Base-by-base conservation (phyloP, 2,888 invertebrate species). In the Sminthurinus aureus region DNA sequence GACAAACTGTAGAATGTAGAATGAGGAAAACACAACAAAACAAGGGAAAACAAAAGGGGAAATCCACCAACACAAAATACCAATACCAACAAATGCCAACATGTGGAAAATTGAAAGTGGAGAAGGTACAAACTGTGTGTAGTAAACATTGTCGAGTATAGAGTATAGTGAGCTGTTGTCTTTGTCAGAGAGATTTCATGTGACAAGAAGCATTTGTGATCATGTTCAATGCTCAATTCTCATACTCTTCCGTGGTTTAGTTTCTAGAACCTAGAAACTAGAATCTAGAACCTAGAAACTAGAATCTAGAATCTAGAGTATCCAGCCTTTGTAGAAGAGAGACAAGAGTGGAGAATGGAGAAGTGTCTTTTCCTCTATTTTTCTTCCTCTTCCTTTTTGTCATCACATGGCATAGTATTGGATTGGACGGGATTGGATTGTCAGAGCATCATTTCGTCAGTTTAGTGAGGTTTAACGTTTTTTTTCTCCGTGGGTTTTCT, bases 131-230 rank as follows among this genome's bases (percentile, higher is more conserved):
- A 38, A 38, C 38, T 38, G n/a, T n/a, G n/a, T n/a, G n/a, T n/a
- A n/a, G n/a, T n/a, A n/a, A n/a, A n/a, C n/a, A n/a, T n/a, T n/a
- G n/a, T n/a, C n/a, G 74, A 24, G 66, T 66, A 20, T 67, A 8
- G n/a, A 22, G n/a, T 66, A 38, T 38, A 38, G 38, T 38, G 38
- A 38, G 38, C 38, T 38, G 38, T 38, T 38, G 38, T 38, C 38
- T 38, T 38, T 71, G 22, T 76, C 74, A 58, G 38, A 22, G 74
- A 81, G 81, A 74, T 81, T 81, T 81, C 66, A 52, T 81, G 81
- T 75, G 81, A 81, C 81, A 81, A 81, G 74, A 74, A 81, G 74
- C 81, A 81, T 74, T 73, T 80, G 81, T 81, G 74, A 75, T 75
- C 75, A 38, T 73, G 26, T n/a, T n/a, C n/a, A n/a, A n/a, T n/a